Evolutionary conservation across 2,113 vertebrate species (phyloP), one percentile per base, ranked within the genome.

Genomic region (Psettodes erumei): DNA sequence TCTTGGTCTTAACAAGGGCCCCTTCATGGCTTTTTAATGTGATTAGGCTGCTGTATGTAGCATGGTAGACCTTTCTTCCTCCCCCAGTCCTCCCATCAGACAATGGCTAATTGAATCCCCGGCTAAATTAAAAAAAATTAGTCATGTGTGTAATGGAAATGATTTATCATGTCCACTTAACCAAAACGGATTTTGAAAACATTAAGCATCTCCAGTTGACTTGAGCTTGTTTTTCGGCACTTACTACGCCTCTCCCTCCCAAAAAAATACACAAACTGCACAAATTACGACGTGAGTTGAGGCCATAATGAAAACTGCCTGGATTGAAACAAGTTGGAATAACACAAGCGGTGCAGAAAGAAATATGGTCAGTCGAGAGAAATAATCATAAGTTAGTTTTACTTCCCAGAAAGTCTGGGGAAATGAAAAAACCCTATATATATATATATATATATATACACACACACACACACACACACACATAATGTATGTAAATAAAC

Each of bases 111-210:
- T 48, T 88, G 71, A 91, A 84, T 84, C 74, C 82, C 66, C 23
- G 66, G 82, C 75, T 89, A 89, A 76, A 85, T 91, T 91, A 92
- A 80, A 89, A 65, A 79, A 89, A 83, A 91, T 90, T 89, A 77
- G 86, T 85, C 88, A 89, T 75, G 62, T 88, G 88, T 84, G 71
- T 93, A 91, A 90, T 75, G 89, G 82, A 89, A 89, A 88, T 91
- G 90, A 93, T 81, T 90, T 88, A 89, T 92, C 81, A 90, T 83
- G 89, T 92, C 90, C 92, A 89, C 87, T 87, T 92, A 90, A 91
- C 81, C 81, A 89, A 93, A 94, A 93, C 85, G 47, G 56, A 93
- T 90, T 89, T 91, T 85, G 92, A 92, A 92, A 89, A 89, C 89
- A 89, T 10, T 1, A 77, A 88, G 79, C 65, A 90, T 89, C 79